These are phyloP conservation scores for Peromyscus maniculatus DNA, from an alignment of 2,113 vertebrate species.

Conservation along the genomic window DNA sequence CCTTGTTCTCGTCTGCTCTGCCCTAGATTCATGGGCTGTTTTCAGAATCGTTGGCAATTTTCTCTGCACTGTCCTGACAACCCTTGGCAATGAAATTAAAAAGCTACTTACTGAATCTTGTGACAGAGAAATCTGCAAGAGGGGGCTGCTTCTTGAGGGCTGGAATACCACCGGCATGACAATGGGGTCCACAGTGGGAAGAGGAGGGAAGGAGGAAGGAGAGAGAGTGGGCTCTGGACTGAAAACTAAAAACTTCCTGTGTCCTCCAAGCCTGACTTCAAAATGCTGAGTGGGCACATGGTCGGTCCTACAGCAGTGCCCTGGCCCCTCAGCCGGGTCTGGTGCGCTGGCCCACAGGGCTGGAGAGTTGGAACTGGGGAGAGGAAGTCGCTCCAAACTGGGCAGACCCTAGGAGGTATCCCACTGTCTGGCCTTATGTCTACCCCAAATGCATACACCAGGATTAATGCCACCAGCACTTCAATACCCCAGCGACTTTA, in stretches of 20 bases:
- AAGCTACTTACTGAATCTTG: constrained; percentile 70
- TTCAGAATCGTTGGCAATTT: constrained; percentile 83
- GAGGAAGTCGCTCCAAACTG: background rate
- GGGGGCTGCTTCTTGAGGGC: constrained; percentile 56
- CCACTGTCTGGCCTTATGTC: background rate
- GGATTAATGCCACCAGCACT: fast-evolving
- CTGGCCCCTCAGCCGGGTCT: background rate
- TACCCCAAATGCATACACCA: background rate
- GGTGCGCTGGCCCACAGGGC: background rate
- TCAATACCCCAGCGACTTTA: background rate
- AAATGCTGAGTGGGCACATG: background rate
- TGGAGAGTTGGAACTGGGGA: background rate
- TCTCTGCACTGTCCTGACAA: constrained; percentile 85
- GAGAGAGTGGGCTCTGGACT: background rate
- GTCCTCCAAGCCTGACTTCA: background rate
- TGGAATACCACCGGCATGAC: constrained; percentile 66
- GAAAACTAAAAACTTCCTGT: constrained; percentile 44
- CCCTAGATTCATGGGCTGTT: constrained; percentile 64
- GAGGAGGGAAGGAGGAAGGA: background rate
- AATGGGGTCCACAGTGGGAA: constrained; percentile 32
- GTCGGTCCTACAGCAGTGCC: background rate
- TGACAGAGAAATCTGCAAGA: constrained; percentile 67
- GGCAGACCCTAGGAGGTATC: background rate
- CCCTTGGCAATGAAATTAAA: constrained; percentile 79
- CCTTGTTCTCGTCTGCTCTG: constrained; percentile 60